Percentiles rank a stretch among this genome's conserved stretches.
phyloP scores from a whole-genome alignment of 37 sponge, comb jelly and placozoan species.

The Haliclona indistincta region DNA sequence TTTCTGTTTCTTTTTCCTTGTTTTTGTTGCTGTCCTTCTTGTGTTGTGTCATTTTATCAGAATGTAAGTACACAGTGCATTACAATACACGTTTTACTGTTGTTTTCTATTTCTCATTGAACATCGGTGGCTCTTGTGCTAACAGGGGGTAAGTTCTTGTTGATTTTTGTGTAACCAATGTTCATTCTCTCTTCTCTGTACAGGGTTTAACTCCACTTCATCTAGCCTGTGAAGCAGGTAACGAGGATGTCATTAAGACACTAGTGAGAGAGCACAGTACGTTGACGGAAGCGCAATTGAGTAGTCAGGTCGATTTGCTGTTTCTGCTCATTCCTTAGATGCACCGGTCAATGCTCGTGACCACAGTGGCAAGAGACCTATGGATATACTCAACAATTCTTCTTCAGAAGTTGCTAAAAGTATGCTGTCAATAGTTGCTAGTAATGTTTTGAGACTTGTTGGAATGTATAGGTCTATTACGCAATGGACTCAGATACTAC shows the following conservation, averaged over 20 bases:
- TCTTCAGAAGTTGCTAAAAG: slow-evolving; percentile 21
- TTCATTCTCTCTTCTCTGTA: not conserved
- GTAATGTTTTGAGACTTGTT: too few relatives aligned
- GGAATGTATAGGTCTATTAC: too few relatives aligned
- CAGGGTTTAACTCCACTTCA: slow-evolving; percentile 82
- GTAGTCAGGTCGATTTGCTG: not conserved
- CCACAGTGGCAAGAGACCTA: slow-evolving; percentile 41
- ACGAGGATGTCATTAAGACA: slow-evolving; percentile 59
- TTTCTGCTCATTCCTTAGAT: slow-evolving; percentile 10
- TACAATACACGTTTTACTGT: too few relatives aligned
- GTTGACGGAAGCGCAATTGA: not conserved
- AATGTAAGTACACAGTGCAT: too few relatives aligned
- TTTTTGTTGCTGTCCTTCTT: too few relatives aligned
- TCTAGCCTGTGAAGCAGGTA: slow-evolving; percentile 63
- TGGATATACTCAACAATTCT: slow-evolving; percentile 23
- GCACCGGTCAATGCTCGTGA: slow-evolving; percentile 37
- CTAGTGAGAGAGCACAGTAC: slow-evolving; percentile 56
- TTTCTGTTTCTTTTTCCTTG: too few relatives aligned
- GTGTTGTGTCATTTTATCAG: too few relatives aligned
- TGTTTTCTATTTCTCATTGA: too few relatives aligned
- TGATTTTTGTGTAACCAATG: not conserved
- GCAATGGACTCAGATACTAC: too few relatives aligned
- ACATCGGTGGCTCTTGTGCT: too few relatives aligned
- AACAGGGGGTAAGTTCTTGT: slow-evolving; percentile 10
- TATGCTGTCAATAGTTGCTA: too few relatives aligned